Evolutionary conservation across 2,888 invertebrate genomes (phyloP), one percentile per base, ranked within the genome.

Genomic region (Callosobruchus maculatus): DNA sequence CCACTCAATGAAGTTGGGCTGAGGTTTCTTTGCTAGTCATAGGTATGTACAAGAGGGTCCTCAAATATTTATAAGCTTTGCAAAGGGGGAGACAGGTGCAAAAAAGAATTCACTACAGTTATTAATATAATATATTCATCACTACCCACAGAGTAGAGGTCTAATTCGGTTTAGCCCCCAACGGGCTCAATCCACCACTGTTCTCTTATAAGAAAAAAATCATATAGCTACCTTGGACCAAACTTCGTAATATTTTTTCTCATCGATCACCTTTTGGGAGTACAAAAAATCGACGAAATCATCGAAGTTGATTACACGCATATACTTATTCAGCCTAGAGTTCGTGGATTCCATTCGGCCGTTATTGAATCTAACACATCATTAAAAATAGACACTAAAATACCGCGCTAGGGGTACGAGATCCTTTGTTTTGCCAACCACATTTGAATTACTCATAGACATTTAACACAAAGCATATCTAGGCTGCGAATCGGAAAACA

Each of bases 271-370:
- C 72, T 77, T 76, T 70, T 68, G 71, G 0, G 78, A 77, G 71
- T 75, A 74, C 21, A 79, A 66, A 71, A 73, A 80, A 75, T 80
- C 80, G 71, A 78, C 73, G 70, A 80, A 78, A 67, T 79, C 77
- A 31, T 80, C 75, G 20, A 78, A 49, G 30, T 78, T 70, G 67
- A 78, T 72, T 68, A 74, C 72, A 20, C 71, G 66, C 70, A 71
- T 76, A 71, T 78, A 80, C 72, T 73, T 71, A 70, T 74, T 77
- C 72, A 80, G 72, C 77, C 76, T 76, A 9, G 76, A 76, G 70
- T 75, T 77, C 49, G 73, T 74, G n/a, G 77, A 77, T 73, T 77
- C 76, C 74, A 68, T 68, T 49, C 49, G 49, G 49, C 49, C 49
- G 49, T 49, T 49, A 1, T 49, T 13, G 13, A 49, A 49, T 49